Base-by-base conservation (phyloP, 2,797 vertebrate genomes). In the Neomorphus geoffroyi region DNA sequence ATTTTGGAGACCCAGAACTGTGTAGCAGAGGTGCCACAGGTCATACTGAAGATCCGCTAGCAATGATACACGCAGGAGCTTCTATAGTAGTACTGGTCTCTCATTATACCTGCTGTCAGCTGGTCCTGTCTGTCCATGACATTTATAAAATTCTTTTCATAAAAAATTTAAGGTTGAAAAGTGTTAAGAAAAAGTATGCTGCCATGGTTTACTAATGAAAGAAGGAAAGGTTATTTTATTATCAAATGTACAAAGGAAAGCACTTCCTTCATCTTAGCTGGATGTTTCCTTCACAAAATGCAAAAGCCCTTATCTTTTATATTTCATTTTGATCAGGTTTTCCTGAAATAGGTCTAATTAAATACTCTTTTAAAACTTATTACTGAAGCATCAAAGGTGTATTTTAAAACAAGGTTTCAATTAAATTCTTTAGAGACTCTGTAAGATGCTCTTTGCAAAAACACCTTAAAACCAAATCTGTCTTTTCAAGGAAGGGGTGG, bases 221-320 rank as follows among this genome's bases (percentile, higher is more conserved):
- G 82, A 89, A 90, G 65, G 88, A 96, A 96, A 95, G 89, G 92
- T 93, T 95, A 90, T 91, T 96, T 95, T 96, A 83, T 93, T 96
- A 92, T 89, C 74, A 79, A 64, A 72, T 66, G 71, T 64, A 90
- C 58, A 95, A 86, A 95, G 48, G n/a, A 85, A 94, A 86, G 39
- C 53, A n/a, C 74, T 90, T 86, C 82, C 56, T 85, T 85, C 86
- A 84, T 72, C 77, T 71, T 90, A 46, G 78, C 60, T 41, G 74
- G 30, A 53, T 24, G 4, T 80, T 95, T 92, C 84, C 66, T 78
- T 60, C 56, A 48, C n/a, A 45, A 86, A 90, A 92, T 88, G 35
- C 53, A 84, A 75, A 86, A 62, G 3, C 10, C 8, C 43, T 92
- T 86, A 80, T 91, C 82, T 92, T 80, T 82, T 73, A 4, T 45